Conservation (phyloP, 2,888 invertebrate species). For the Odontothrips loti region DNA sequence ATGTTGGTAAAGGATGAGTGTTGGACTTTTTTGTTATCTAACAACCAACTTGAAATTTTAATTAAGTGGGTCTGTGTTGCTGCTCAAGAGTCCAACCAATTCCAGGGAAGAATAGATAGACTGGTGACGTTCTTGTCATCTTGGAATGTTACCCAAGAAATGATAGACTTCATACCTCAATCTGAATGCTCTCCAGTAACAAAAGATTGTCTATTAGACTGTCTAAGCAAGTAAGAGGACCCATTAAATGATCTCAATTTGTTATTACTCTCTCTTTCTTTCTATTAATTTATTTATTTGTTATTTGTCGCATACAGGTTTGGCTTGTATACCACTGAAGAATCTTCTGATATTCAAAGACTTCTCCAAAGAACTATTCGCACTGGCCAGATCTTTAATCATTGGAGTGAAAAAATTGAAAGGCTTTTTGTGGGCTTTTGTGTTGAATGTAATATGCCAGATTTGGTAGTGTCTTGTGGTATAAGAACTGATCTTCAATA, state of each 20-base stretch:
- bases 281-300: neutral
- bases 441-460: neutral
- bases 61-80: neutral
- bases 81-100: neutral
- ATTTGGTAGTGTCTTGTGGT: neutral
- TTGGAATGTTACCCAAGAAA: neutral
- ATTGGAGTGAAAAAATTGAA: neutral
- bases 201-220: neutral
- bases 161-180: neutral
- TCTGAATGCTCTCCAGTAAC: neutral
- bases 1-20: neutral
- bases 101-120: neutral
- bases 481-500: neutral
- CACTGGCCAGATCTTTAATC: neutral
- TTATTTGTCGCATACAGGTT: neutral
- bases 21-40: neutral
- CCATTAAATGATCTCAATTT: too few species aligned
- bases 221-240: neutral
- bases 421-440: neutral
- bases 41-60: neutral
- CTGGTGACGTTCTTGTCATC: neutral
- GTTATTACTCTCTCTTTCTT: too few species aligned
- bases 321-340: neutral
- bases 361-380: neutral
- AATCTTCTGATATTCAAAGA: neutral